Conservation (phyloP, 2,113 vertebrate genomes). For the Tautogolabrus adspersus region DNA sequence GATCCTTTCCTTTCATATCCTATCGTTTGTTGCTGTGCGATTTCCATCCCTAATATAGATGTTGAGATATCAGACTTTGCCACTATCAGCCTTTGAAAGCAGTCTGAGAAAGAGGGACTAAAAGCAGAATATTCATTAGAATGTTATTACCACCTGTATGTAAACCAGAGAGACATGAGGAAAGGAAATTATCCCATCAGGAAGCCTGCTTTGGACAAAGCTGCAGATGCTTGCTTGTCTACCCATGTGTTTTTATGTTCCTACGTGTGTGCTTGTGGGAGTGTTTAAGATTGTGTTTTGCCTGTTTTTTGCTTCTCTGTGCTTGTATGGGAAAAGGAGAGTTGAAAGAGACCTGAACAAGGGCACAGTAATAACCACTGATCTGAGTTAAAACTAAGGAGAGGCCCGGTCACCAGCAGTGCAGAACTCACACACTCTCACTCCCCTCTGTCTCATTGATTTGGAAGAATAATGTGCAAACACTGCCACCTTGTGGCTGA, state of each 20-base stretch:
- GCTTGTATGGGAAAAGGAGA: slow-evolving; percentile 17
- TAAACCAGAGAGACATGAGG: slow-evolving; percentile 30
- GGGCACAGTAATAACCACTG: slow-evolving; percentile 81
- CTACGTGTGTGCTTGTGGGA: background rate
- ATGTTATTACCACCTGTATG: slow-evolving; percentile 43
- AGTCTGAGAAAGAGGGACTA: background rate
- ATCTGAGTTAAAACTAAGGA: slow-evolving; percentile 78
- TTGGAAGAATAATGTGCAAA: slow-evolving; percentile 61
- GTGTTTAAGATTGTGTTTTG: slow-evolving; percentile 12
- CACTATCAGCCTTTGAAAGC: background rate
- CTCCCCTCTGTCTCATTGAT: background rate
- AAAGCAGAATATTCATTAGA: slow-evolving; percentile 38
- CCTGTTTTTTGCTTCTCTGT: slow-evolving; percentile 19
- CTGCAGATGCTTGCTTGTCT: slow-evolving; percentile 39
- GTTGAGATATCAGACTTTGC: background rate
- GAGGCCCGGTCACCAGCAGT: slow-evolving; percentile 58
- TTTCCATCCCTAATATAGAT: background rate
- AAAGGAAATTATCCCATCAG: slow-evolving; percentile 45
- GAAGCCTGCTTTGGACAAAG: slow-evolving; percentile 33
- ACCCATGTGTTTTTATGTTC: slow-evolving; percentile 1
- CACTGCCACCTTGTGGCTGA: slow-evolving; percentile 80
- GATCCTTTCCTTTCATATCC: no score
- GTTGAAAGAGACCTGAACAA: slow-evolving; percentile 63
- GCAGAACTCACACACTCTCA: slow-evolving; percentile 41
- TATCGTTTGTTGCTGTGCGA: no score